These are phyloP conservation scores for Sciurus vulgaris DNA, from an alignment of 2,797 vertebrate genomes.

Conservation along the genomic window DNA sequence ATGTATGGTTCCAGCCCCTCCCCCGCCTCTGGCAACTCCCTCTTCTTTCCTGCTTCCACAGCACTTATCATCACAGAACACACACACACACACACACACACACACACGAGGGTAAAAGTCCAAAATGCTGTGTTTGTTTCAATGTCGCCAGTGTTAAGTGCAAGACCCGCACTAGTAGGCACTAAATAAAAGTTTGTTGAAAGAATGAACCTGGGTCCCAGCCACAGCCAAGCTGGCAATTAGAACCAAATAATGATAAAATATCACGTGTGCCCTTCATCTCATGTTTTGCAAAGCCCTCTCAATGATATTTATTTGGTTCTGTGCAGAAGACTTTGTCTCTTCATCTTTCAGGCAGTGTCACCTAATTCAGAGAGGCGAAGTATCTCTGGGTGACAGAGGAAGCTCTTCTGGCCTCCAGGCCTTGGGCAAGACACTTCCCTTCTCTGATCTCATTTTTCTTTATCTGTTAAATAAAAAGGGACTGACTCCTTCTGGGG, in stretches of 20 bases:
- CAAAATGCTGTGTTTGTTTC: background rate
- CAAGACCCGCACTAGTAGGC: background rate
- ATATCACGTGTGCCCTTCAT: no score
- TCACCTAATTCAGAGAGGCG: background rate
- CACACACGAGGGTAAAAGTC: background rate
- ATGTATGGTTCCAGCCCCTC: background rate
- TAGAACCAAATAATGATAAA: background rate
- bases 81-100: background rate
- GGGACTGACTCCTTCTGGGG: background rate
- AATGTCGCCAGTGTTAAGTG: background rate
- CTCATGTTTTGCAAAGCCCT: background rate
- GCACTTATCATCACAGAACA: background rate
- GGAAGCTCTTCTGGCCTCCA: conserved; percentile 16
- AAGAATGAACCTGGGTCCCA: background rate
- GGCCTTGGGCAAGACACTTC: background rate
- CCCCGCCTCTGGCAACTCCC: background rate
- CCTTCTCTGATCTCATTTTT: conserved; percentile 12
- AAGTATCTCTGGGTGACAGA: background rate
- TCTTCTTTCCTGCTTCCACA: background rate
- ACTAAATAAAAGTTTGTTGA: background rate
- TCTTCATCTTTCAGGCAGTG: background rate
- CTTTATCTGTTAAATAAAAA: conserved; percentile 42
- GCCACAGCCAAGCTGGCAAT: background rate
- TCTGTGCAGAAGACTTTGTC: background rate
- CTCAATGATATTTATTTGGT: background rate